These are phyloP conservation scores for Aegithalos caudatus DNA, from an alignment of 2,113 vertebrate genomes.

Conservation along the genomic window DNA sequence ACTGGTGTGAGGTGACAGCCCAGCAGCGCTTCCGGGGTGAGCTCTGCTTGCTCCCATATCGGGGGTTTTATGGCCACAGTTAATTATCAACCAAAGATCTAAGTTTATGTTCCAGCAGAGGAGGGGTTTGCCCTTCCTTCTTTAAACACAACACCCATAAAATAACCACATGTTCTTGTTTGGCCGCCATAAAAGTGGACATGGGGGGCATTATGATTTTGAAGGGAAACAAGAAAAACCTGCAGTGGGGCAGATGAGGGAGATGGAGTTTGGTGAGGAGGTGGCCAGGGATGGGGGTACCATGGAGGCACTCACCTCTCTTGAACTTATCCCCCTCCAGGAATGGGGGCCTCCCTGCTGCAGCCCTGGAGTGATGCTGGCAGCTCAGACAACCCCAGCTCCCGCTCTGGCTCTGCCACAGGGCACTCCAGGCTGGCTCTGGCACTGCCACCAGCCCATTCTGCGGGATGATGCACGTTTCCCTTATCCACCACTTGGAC, in stretches of 20 bases:
- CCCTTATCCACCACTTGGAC: not conserved
- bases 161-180: not conserved
- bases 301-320: rapidly evolving
- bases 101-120: not conserved
- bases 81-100: conserved; percentile 8
- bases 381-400: not conserved
- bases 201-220: not conserved
- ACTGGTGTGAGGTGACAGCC: not conserved
- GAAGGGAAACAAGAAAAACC: not conserved
- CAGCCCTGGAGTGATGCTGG: not conserved
- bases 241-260: rapidly evolving
- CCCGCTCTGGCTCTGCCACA: rapidly evolving
- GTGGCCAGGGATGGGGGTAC: too few species aligned
- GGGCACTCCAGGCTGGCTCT: not conserved
- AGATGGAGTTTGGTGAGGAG: not conserved
- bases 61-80: not conserved
- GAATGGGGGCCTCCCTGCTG: not conserved
- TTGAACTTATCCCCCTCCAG: not conserved
- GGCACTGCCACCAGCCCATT: not conserved
- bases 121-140: not conserved
- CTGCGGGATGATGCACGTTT: rapidly evolving
- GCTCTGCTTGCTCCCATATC: not conserved
- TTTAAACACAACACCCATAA: not conserved
- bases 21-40: rapidly evolving
- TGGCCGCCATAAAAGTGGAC: not conserved